These are phyloP conservation scores for Palythoa caribaeorum DNA, from an alignment of 92 coral and sea anemone species.

Conservation along the genomic window DNA sequence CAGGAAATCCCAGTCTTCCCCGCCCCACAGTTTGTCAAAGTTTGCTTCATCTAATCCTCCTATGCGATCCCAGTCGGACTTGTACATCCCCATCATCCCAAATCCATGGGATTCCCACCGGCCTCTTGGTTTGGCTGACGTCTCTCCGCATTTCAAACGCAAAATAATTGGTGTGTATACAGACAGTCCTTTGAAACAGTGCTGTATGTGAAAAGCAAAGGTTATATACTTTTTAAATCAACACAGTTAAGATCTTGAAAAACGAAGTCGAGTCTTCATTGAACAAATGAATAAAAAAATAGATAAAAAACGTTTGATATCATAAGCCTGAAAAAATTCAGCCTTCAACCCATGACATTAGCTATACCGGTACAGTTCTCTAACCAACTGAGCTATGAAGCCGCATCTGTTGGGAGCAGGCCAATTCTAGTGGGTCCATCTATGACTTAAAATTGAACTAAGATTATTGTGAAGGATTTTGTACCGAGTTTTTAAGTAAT, in stretches of 20 bases:
- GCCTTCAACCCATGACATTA: no score
- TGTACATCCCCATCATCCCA: conserved; percentile 85
- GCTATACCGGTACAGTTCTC: no score
- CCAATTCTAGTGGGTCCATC: no score
- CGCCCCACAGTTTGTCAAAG: conserved; percentile 80
- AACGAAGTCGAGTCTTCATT: neutral
- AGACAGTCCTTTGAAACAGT: conserved; percentile 82
- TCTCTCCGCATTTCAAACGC: conserved; percentile 73
- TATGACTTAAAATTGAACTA: no score
- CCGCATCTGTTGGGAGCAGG: no score
- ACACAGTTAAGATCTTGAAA: neutral
- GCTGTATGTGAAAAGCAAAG: conserved; percentile 55
- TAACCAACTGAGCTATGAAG: no score
- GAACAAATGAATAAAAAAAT: neutral
- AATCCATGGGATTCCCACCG: conserved; percentile 89
- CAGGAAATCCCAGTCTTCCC: conserved; percentile 95
- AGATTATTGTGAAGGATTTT: no score
- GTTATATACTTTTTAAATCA: neutral
- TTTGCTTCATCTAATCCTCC: conserved; percentile 79
- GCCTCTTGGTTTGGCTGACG: conserved; percentile 68
- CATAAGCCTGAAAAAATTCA: no score
- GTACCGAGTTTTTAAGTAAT: no score
- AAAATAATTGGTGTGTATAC: conserved; percentile 85
- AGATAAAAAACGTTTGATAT: no score
- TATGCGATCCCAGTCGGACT: conserved; percentile 89